Conservation (phyloP, 2,797 vertebrate genomes). For the Prionace glauca region DNA sequence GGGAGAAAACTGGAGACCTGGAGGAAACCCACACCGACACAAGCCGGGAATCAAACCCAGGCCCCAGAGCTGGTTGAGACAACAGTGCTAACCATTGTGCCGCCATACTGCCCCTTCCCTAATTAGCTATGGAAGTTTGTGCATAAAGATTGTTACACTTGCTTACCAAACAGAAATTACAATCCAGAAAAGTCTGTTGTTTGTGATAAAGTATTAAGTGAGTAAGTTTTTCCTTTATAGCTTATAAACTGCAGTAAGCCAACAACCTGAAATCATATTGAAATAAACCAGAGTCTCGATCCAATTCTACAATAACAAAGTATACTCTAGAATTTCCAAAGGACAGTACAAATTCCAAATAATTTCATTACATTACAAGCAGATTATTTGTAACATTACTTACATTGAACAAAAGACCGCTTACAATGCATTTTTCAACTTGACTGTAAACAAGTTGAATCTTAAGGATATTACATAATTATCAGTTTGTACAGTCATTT, state of each 20-base stretch:
- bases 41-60: no score
- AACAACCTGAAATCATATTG: not conserved
- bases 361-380: not conserved
- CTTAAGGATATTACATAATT: not conserved
- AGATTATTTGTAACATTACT: not conserved
- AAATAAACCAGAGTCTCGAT: not conserved
- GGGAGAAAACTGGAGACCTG: no score
- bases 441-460: not conserved
- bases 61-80: no score
- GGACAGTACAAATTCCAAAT: not conserved
- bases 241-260: not conserved
- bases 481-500: not conserved
- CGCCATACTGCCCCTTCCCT: not conserved
- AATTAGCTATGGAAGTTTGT: not conserved
- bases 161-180: not conserved
- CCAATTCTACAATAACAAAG: not conserved
- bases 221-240: not conserved
- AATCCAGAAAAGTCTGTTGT: not conserved
- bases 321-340: not conserved
- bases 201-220: not conserved
- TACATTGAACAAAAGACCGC: not conserved
- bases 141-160: not conserved
- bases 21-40: no score
- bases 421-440: slow-evolving; percentile 11
- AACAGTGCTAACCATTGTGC: no score